Base-by-base conservation (phyloP, 2,888 invertebrate species). In the Caenorhabditis doughertyi region DNA sequence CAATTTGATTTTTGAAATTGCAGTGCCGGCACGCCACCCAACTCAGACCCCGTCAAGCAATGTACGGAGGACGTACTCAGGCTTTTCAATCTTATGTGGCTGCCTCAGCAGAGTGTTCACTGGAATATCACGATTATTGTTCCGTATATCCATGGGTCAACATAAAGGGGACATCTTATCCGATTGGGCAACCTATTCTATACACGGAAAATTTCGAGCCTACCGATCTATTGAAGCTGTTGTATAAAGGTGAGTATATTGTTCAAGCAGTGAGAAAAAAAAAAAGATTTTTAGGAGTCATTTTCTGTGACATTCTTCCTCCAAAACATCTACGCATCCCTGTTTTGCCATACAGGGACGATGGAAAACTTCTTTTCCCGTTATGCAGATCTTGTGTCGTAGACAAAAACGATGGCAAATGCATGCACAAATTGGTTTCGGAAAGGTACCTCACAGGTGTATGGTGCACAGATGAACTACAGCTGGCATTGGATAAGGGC, bases 401-500 rank as follows among this genome's bases (percentile, higher is more conserved):
- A 3, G 29, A n/a, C 11, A 55, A 55, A n/a, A n/a, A n/a, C n/a
- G n/a, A n/a, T n/a, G n/a, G n/a, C n/a, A n/a, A 9, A n/a, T 29
- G 29, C 29, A 55, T 29, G 11, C 42, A 42, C 42, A 8, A 3
- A 5, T 29, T n/a, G 4, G n/a, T 9, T 1, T 29, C 29, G 7
- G n/a, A 29, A 2, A 3, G 55, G n/a, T 27, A 27, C 23, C 13
- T 55, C 1, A 55, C 55, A 7, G 55, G 55, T n/a, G n/a, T n/a
- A 0, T 55, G 55, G 55, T 55, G 55, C 18, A 29, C 16, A 2
- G 55, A 55, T 55, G 55, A 55, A 29, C 25, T 55, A 13, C 51
- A 67, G 8, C 5, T 53, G n/a, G 67, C 67, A 16, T n/a, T 67
- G 1, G 8, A 3, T 11, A 21, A 67, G 21, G 67, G 67, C 11